These are phyloP conservation scores for Perizoma flavofasciatum DNA, from an alignment of 2,888 invertebrate species.

Conservation along the genomic window DNA sequence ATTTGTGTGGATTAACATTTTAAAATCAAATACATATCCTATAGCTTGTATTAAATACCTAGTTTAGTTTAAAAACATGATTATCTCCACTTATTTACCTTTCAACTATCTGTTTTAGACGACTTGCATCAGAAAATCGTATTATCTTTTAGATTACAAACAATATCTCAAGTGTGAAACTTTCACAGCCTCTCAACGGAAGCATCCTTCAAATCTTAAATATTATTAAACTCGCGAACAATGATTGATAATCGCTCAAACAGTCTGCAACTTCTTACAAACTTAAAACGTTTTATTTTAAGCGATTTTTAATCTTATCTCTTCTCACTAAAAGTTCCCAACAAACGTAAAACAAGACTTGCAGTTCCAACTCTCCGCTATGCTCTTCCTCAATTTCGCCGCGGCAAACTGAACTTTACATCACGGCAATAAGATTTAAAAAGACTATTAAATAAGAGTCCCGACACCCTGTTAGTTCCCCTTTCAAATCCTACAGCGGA, in stretches of 20 bases:
- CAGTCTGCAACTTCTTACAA: slow-evolving; percentile 41
- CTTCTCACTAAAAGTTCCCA: slow-evolving; percentile 20
- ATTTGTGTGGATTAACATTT: too few relatives aligned
- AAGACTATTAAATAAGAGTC: not conserved
- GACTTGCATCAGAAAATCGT: not conserved
- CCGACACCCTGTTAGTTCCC: slow-evolving; percentile 42
- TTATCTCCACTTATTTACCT: too few relatives aligned
- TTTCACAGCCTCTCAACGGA: slow-evolving; percentile 49
- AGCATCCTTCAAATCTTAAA: slow-evolving; percentile 60
- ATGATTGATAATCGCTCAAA: slow-evolving; percentile 64
- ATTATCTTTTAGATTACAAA: slow-evolving; percentile 11
- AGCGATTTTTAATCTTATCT: slow-evolving; percentile 25
- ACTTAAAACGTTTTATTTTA: slow-evolving; percentile 11
- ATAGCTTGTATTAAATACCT: too few relatives aligned
- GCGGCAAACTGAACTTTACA: slow-evolving; percentile 24
- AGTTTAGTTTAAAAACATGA: too few relatives aligned
- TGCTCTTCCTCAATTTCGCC: not conserved
- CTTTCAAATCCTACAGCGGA: slow-evolving; percentile 52
- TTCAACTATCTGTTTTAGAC: too few relatives aligned
- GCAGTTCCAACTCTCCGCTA: slow-evolving; percentile 2
- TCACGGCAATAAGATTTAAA: not conserved
- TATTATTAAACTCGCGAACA: slow-evolving; percentile 69
- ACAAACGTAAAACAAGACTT: slow-evolving; percentile 27
- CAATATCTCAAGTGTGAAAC: slow-evolving; percentile 45
- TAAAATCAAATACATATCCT: too few relatives aligned